Percentiles rank a stretch among this genome's conserved stretches.
These are phyloP conservation scores for Porites lutea DNA, from an alignment of 64 coral and sea anemone species.

Conservation along the genomic window DNA sequence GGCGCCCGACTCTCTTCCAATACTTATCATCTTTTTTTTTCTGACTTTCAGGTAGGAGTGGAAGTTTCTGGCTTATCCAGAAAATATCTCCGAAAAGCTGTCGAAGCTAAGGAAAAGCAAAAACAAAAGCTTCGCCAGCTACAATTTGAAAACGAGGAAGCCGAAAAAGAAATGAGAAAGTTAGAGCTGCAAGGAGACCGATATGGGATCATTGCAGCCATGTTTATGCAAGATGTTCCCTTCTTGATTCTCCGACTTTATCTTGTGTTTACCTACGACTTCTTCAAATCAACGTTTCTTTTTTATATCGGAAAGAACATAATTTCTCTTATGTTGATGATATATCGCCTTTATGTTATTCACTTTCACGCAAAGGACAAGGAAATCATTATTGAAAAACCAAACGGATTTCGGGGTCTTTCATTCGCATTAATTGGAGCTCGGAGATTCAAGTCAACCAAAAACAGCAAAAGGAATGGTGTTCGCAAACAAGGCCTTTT, in stretches of 20 bases:
- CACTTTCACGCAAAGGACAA: constrained; percentile 53
- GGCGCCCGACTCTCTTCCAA: too few relatives aligned
- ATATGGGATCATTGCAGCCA: constrained; percentile 73
- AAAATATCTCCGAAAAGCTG: constrained; percentile 35
- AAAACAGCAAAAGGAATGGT: background rate
- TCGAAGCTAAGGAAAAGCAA: constrained; percentile 1
- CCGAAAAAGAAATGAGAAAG: constrained; percentile 47
- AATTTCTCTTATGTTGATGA: constrained; percentile 60
- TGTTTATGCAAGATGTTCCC: constrained; percentile 88
- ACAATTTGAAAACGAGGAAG: background rate
- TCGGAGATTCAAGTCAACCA: background rate
- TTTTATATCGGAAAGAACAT: constrained; percentile 85
- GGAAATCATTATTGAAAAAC: background rate
- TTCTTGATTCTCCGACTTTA: constrained; percentile 65
- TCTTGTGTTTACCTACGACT: constrained; percentile 47
- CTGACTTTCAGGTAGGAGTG: background rate
- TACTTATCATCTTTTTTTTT: background rate
- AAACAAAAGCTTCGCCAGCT: background rate
- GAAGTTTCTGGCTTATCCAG: background rate
- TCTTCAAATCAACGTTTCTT: constrained; percentile 32
- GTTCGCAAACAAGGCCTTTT: background rate
- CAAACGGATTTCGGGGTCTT: background rate
- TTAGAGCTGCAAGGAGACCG: constrained; percentile 78
- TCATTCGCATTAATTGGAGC: background rate
- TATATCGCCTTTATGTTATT: constrained; percentile 71